phyloP scores from a whole-genome alignment of 2,113 vertebrate genomes.

The Muntiacus muntjak region DNA sequence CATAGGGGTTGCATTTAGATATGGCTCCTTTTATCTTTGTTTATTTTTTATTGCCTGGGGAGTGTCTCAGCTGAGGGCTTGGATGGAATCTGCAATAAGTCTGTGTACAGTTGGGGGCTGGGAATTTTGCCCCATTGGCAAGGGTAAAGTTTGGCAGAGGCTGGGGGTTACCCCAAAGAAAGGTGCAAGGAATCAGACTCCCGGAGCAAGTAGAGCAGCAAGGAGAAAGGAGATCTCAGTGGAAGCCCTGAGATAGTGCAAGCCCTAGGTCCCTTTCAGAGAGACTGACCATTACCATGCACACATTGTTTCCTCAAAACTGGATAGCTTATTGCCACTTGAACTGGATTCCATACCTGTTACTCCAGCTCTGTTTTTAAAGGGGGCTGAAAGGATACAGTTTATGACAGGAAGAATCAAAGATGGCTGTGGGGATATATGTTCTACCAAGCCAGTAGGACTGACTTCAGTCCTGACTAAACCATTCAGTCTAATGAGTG shows the following conservation, averaged over 20 bases:
- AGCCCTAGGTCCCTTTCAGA: neutral
- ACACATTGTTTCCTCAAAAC: neutral
- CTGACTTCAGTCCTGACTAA: neutral
- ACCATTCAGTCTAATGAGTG: neutral
- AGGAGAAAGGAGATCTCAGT: neutral
- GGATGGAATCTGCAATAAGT: neutral
- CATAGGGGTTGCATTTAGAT: neutral
- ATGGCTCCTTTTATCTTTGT: neutral
- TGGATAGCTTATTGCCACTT: neutral
- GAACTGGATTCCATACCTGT: neutral
- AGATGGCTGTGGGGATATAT: neutral
- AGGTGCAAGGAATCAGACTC: neutral
- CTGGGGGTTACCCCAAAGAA: neutral
- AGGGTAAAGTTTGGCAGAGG: neutral
- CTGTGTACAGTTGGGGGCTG: neutral
- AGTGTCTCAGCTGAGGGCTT: neutral
- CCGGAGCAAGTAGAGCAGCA: neutral
- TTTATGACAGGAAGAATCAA: neutral
- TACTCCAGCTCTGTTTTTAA: neutral
- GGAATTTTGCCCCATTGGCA: neutral
- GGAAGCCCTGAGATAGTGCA: neutral
- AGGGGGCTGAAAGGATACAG: neutral
- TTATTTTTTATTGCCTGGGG: neutral
- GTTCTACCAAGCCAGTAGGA: neutral
- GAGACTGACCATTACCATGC: neutral